Percentiles rank a stretch among this genome's conserved stretches.
Evolutionary conservation across 1,140 invertebrate species (phyloP).

Genomic region (Drosophila erecta): DNA sequence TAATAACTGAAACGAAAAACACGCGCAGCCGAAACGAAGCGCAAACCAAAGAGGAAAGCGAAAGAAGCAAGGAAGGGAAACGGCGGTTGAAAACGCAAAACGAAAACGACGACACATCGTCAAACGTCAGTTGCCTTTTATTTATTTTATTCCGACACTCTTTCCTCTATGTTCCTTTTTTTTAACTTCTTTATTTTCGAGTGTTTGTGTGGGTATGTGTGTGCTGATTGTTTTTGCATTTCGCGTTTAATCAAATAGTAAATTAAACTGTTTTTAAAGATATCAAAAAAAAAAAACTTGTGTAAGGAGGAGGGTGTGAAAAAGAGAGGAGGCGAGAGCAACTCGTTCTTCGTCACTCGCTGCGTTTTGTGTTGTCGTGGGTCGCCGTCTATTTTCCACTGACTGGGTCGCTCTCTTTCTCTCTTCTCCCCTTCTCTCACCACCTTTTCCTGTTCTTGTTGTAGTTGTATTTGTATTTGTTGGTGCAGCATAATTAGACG

Average conservation of each 20-base stretch:
- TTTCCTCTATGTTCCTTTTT: slow-evolving; percentile 17
- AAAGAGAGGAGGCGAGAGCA: slow-evolving; percentile 20
- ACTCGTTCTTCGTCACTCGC: slow-evolving; percentile 53
- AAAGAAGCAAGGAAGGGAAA: slow-evolving; percentile 31
- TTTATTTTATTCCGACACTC: slow-evolving; percentile 49
- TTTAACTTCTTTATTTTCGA: slow-evolving; percentile 15
- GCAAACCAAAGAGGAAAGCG: slow-evolving; percentile 50
- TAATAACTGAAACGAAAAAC: slow-evolving; percentile 83
- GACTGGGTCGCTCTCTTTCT: slow-evolving; percentile 36
- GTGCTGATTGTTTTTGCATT: slow-evolving; percentile 55
- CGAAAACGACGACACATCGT: slow-evolving; percentile 55
- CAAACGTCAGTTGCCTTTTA: slow-evolving; percentile 72
- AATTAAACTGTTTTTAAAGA: slow-evolving; percentile 52
- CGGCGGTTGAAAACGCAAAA: slow-evolving; percentile 28
- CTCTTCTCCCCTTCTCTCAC: slow-evolving; percentile 11
- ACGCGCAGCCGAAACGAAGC: slow-evolving; percentile 77
- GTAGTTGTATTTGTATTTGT: slow-evolving; percentile 11
- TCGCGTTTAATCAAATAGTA: slow-evolving; percentile 53
- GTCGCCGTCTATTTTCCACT: slow-evolving; percentile 51
- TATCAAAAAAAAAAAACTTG: background rate
- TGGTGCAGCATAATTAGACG: slow-evolving; percentile 45
- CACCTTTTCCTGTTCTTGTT: slow-evolving; percentile 6
- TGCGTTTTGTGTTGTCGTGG: slow-evolving; percentile 73
- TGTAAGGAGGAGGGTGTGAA: slow-evolving; percentile 20
- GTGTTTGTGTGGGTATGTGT: slow-evolving; percentile 25